A percentile compares a stretch with the other conserved stretches of the same genome.
Conservation (phyloP, 2,888 invertebrate species). For the Cerceris ruficornis region DNA sequence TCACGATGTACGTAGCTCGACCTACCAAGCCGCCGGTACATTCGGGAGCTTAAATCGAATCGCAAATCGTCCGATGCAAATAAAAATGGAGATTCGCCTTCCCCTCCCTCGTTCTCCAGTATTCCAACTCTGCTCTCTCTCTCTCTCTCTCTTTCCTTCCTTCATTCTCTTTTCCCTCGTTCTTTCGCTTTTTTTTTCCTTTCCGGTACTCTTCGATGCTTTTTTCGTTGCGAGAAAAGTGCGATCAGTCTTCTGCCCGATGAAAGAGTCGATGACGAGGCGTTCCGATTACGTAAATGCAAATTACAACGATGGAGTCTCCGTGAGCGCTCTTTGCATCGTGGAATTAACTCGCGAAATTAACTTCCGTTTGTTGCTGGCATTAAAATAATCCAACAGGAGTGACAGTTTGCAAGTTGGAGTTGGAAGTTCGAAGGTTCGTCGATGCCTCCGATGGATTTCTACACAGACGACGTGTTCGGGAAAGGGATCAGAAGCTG, state of each 20-base stretch:
- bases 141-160: not conserved
- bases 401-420: too few relatives aligned
- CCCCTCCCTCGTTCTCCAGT: constrained; percentile 12
- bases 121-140: constrained; percentile 18
- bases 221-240: constrained; percentile 30
- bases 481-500: too few relatives aligned
- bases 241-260: constrained; percentile 25
- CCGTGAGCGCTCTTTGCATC: not conserved
- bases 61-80: constrained; percentile 71
- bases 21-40: constrained; percentile 34
- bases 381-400: not conserved
- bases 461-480: too few relatives aligned
- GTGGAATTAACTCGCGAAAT: not conserved
- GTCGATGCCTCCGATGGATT: too few relatives aligned
- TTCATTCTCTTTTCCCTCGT: constrained; percentile 5
- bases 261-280: constrained; percentile 25
- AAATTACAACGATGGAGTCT: constrained; percentile 12
- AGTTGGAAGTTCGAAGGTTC: too few relatives aligned
- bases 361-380: not conserved
- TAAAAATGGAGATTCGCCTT: constrained; percentile 70
- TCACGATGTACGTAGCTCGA: constrained; percentile 56
- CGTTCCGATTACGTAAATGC: constrained; percentile 15
- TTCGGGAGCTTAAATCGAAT: constrained; percentile 68
- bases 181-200: constrained; percentile 9
- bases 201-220: constrained; percentile 25